Conservation (phyloP, 2,797 vertebrate species). For the Octomys mimax region DNA sequence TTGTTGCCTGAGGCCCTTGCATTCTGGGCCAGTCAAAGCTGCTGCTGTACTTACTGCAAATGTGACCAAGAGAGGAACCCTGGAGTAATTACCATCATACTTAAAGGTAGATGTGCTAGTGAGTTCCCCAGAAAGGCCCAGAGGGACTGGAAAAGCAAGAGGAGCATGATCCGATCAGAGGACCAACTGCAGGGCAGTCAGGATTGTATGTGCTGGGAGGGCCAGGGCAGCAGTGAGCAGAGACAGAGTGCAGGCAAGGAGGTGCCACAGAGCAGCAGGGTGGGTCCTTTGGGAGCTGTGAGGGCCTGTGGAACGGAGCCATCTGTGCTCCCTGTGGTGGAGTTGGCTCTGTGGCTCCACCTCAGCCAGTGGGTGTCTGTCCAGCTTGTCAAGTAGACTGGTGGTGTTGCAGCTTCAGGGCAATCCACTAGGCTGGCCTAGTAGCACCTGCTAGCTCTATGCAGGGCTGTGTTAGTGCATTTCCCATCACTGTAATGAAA, state of each 20-base stretch:
- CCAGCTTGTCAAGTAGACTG: background rate
- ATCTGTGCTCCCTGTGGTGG: fast-evolving
- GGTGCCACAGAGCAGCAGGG: background rate
- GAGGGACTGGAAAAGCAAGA: background rate
- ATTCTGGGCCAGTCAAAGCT: background rate
- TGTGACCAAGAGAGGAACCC: fast-evolving
- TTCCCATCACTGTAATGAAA: background rate
- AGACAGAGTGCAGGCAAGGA: background rate
- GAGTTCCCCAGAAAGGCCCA: background rate
- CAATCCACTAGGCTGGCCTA: background rate
- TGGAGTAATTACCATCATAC: background rate
- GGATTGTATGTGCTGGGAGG: too few relatives aligned
- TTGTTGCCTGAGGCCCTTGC: background rate
- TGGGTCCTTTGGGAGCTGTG: background rate
- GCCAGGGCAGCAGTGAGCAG: too few relatives aligned
- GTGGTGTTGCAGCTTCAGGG: background rate
- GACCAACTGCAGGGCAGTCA: background rate
- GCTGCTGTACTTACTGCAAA: too few relatives aligned
- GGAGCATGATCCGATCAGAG: background rate
- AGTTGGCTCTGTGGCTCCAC: background rate
- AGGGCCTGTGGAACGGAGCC: background rate
- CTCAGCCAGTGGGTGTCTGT: background rate
- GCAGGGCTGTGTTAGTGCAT: background rate
- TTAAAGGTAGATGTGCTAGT: background rate
- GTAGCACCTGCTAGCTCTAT: background rate